These are phyloP conservation scores for Agrypnus murinus DNA, from an alignment of 2,888 invertebrate species.

Conservation along the genomic window DNA sequence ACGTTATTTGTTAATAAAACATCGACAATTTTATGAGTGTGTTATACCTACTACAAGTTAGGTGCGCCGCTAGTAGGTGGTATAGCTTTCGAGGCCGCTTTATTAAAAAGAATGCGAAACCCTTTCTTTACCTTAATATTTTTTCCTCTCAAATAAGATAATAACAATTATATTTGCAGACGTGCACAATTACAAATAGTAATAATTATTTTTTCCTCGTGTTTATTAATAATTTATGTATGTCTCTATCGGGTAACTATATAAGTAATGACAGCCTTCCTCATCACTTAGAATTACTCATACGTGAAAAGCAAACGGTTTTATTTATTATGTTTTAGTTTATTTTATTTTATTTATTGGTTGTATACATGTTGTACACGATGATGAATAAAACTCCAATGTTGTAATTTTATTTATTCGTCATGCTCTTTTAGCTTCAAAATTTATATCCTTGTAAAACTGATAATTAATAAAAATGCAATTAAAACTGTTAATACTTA, in stretches of 20 bases:
- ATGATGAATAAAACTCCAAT: slow-evolving; percentile 6
- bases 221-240: background rate
- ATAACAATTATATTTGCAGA: background rate
- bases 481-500: background rate
- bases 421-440: slow-evolving; percentile 13
- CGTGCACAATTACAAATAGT: slow-evolving; percentile 10
- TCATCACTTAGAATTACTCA: slow-evolving; percentile 18
- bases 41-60: slow-evolving; percentile 12
- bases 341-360: slow-evolving; percentile 10
- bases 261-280: slow-evolving; percentile 3
- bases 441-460: background rate
- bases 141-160: no score
- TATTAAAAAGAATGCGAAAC: slow-evolving; percentile 26
- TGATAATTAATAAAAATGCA: background rate
- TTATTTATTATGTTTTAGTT: slow-evolving; percentile 8
- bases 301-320: slow-evolving; percentile 23
- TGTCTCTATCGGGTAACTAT: background rate
- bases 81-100: slow-evolving; percentile 22
- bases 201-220: background rate
- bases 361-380: slow-evolving; percentile 7
- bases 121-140: slow-evolving; percentile 13
- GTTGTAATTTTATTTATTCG: slow-evolving; percentile 19
- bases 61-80: slow-evolving; percentile 32
- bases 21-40: slow-evolving; percentile 21
- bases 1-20: slow-evolving; percentile 11